Evolutionary conservation across 2,888 invertebrate species (phyloP), one percentile per base, ranked within the genome.

Genomic region (Elaeidobius kamerunicus): DNA sequence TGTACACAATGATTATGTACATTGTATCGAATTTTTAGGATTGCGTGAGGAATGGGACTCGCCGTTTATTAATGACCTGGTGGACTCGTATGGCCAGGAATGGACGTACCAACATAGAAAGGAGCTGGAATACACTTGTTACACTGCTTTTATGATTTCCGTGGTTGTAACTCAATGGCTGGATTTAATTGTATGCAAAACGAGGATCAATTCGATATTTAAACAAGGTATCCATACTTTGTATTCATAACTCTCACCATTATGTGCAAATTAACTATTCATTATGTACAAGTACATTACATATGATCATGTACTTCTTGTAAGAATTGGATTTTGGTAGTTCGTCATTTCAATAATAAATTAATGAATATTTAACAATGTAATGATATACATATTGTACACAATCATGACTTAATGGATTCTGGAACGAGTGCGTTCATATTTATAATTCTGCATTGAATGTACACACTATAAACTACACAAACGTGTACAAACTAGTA

Each of bases 131-230:
- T 84, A 81, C 67, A 85, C 84, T 47, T 88, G 90, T 55, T 88
- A 90, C 69, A 89, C 91, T 0, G 86, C 88, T 15, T 91, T 88
- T 73, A 90, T 91, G 69, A 84, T 88, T 3, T 81, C 88, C 3
- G 82, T 90, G 51, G 90, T 91, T 27, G 80, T 86, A 65, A 85
- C 85, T 35, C 89, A 90, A 72, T 83, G 86, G 77, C 83, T 87
- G 16, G 88, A 90, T 72, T 79, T 86, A 52, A 83, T 89, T 61
- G 85, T 89, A 63, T 88, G 89, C 70, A 90, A 90, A 71, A 89
- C 88, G 0, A 77, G 88, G 58, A 77, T 86, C 60, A 82, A 87
- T 66, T 88, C 88, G 1, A 74, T 90, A 38, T 64, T 85, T 42
- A 82, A 83, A 63, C 88, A 89, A 69, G 87, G 88, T 65, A 54